A percentile compares a stretch with the other conserved stretches of the same genome.
These are phyloP conservation scores for Drosophila picticornis DNA, from an alignment of 2,888 invertebrate genomes.

Conservation along the genomic window DNA sequence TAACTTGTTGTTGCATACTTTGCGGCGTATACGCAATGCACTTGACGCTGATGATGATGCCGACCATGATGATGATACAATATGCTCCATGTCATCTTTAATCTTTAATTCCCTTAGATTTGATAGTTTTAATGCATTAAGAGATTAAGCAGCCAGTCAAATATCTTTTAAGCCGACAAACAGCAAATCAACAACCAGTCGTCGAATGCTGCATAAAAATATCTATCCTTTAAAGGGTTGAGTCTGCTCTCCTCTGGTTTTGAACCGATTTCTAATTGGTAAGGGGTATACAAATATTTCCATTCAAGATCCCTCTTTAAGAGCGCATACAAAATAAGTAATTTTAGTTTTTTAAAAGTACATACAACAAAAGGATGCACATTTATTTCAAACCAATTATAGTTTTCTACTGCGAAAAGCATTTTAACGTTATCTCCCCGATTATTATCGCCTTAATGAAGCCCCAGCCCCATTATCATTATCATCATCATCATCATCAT, in stretches of 20 bases:
- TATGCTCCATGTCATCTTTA: background rate
- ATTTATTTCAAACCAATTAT: background rate
- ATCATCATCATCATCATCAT: slow-evolving; percentile 34
- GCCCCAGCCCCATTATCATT: slow-evolving; percentile 27
- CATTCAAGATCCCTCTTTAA: background rate
- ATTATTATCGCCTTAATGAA: slow-evolving; percentile 68
- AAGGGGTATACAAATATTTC: background rate
- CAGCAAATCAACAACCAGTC: background rate
- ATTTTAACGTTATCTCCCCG: slow-evolving; percentile 34
- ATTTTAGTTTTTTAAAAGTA: too few species aligned
- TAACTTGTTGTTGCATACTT: slow-evolving; percentile 49
- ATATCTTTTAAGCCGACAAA: background rate
- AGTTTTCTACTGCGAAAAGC: background rate
- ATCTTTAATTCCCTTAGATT: background rate
- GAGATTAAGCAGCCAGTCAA: background rate
- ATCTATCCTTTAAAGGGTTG: too few species aligned
- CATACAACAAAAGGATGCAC: background rate
- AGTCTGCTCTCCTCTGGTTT: background rate
- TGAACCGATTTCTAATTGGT: background rate
- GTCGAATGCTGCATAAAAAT: background rate
- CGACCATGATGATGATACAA: background rate
- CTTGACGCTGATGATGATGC: background rate
- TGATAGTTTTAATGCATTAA: background rate
- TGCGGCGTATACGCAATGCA: slow-evolving; percentile 27
- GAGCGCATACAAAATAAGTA: background rate